Evolutionary conservation across 2,888 invertebrate genomes (phyloP).

Genomic region (Microplitis deprimator): DNA sequence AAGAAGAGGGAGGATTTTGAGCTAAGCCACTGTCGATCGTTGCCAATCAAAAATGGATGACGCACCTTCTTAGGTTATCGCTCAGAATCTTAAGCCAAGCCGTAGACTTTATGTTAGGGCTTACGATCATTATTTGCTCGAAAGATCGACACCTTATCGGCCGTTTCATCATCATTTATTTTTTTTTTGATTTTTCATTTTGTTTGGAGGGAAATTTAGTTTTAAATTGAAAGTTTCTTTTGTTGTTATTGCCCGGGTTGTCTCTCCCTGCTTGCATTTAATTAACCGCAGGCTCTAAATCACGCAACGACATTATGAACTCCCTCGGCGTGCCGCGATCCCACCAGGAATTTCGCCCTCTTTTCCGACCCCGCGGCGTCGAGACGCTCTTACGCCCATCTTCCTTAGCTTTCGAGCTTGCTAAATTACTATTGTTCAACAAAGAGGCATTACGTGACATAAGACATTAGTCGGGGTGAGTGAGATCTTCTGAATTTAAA

Average conservation of each 20-base stretch:
- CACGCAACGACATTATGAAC: constrained; percentile 62
- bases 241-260: not conserved
- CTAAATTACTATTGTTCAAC: constrained; percentile 32
- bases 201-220: too few relatives aligned
- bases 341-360: constrained; percentile 45
- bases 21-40: constrained; percentile 27
- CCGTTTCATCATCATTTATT: constrained; percentile 49
- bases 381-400: constrained; percentile 6
- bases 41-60: constrained; percentile 63
- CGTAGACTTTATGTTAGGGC: constrained; percentile 55
- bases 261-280: constrained; percentile 54
- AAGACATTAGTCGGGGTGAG: not conserved
- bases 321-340: constrained; percentile 48
- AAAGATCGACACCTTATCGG: constrained; percentile 50
- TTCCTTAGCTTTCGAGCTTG: constrained; percentile 16
- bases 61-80: constrained; percentile 46
- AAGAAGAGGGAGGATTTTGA: constrained; percentile 25
- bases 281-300: constrained; percentile 62
- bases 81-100: constrained; percentile 29
- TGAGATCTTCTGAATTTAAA: not conserved
- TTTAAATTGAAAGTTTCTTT: too few relatives aligned
- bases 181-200: not conserved
- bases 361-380: constrained; percentile 8
- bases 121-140: constrained; percentile 47
- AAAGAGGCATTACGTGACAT: constrained; percentile 14